Conservation (phyloP, 2,113 vertebrate species). For the Chaetodon auriga region DNA sequence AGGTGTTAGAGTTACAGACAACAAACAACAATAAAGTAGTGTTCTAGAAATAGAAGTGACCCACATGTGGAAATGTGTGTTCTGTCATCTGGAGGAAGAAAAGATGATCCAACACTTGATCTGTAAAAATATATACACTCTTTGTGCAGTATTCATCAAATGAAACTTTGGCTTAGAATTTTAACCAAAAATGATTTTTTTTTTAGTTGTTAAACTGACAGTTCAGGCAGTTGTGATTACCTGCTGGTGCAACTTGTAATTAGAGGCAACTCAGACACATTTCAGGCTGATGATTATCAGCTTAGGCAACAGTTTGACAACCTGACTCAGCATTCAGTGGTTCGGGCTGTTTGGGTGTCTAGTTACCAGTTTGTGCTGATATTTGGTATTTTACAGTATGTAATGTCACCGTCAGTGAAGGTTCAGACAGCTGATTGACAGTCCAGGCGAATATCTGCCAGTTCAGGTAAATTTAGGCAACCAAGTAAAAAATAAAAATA, state of each 20-base stretch:
- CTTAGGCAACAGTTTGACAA: neutral
- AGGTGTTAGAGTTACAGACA: neutral
- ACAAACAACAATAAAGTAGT: neutral
- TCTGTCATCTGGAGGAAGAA: neutral
- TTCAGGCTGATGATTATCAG: neutral
- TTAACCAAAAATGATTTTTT: too few relatives aligned
- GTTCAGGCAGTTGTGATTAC: neutral
- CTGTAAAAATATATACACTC: neutral
- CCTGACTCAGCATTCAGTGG: conserved; percentile 14
- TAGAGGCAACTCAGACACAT: neutral
- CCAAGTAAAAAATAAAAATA: neutral
- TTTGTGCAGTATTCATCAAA: neutral
- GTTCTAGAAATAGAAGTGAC: neutral
- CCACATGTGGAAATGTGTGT: neutral
- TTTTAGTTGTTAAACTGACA: neutral
- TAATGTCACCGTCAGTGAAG: neutral
- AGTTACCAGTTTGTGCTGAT: neutral
- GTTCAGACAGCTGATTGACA: neutral
- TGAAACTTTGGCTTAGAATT: neutral
- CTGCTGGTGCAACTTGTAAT: neutral
- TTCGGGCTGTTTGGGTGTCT: neutral
- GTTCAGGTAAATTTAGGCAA: neutral
- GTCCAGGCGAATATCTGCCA: neutral
- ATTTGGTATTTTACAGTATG: neutral
- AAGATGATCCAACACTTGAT: neutral